A percentile compares a stretch with the other conserved stretches of the same genome.
phyloP scores from a whole-genome alignment of 1,140 invertebrate species.

The Scaptomyza graminum region DNA sequence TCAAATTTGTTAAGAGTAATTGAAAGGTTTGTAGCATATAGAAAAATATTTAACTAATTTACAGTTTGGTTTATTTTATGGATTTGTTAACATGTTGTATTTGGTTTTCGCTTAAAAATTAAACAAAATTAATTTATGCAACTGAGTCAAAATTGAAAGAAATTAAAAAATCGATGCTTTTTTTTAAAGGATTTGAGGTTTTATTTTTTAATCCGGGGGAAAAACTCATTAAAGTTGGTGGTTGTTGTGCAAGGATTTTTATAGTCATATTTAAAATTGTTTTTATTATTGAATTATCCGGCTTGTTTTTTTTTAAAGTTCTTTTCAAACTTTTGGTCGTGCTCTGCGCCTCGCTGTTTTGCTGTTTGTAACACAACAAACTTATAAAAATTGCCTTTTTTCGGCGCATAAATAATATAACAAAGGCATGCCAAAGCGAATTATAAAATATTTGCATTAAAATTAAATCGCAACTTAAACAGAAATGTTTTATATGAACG shows the following conservation, averaged over 20 bases:
- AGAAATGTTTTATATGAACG: conserved; percentile 51
- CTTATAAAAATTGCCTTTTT: conserved; percentile 44
- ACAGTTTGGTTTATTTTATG: conserved; percentile 59
- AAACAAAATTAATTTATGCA: conserved; percentile 65
- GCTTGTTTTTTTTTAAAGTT: conserved; percentile 21
- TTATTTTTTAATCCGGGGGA: conserved; percentile 25
- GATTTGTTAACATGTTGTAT: conserved; percentile 22
- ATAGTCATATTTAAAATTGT: conserved; percentile 48
- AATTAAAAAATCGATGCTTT: conserved; percentile 55
- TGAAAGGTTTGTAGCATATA: conserved; percentile 65
- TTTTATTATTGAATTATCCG: conserved; percentile 32
- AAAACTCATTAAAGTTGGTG: conserved; percentile 44
- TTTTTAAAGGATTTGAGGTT: conserved; percentile 32
- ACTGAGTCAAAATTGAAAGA: conserved; percentile 68
- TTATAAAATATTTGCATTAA: conserved; percentile 69
- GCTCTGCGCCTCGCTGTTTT: conserved; percentile 68
- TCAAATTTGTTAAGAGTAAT: conserved; percentile 58
- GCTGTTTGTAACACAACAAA: conserved; percentile 52
- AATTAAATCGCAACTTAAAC: conserved; percentile 68
- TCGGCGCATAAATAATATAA: conserved; percentile 64
- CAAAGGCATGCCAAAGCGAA: conserved; percentile 72
- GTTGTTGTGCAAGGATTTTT: conserved; percentile 78
- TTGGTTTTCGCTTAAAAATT: conserved; percentile 54
- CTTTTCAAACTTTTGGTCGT: conserved; percentile 54
- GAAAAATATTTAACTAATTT: conserved; percentile 71